phyloP scores from a whole-genome alignment of 2,113 vertebrate genomes.

The Oceanodroma tethys region DNA sequence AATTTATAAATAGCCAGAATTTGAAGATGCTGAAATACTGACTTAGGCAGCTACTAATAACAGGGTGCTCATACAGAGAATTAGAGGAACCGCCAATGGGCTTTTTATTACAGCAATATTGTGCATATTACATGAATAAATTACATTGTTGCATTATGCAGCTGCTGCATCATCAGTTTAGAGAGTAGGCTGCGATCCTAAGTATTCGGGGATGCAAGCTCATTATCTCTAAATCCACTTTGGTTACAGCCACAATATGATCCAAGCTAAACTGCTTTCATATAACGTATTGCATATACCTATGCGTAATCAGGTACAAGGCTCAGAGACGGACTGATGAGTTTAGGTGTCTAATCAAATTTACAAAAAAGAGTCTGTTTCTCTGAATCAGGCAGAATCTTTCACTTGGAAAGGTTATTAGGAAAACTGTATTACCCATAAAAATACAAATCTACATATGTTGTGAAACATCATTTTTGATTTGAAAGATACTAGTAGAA shows the following conservation, averaged over 20 bases:
- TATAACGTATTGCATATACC: slow-evolving; percentile 6
- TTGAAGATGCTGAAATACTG: slow-evolving; percentile 46
- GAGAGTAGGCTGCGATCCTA: slow-evolving; percentile 16
- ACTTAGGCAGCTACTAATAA: slow-evolving; percentile 50
- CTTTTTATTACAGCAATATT: slow-evolving; percentile 55
- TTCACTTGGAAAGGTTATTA: slow-evolving; percentile 58
- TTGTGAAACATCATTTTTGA: slow-evolving; percentile 25
- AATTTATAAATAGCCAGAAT: slow-evolving; percentile 23
- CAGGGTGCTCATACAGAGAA: slow-evolving; percentile 39
- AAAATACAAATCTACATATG: slow-evolving; percentile 55
- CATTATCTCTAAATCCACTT: slow-evolving; percentile 68
- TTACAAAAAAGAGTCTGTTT: slow-evolving; percentile 18
- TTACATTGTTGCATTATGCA: slow-evolving; percentile 56
- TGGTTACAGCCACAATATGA: slow-evolving; percentile 47
- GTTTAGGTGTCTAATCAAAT: slow-evolving; percentile 59
- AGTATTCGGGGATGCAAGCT: slow-evolving; percentile 54
- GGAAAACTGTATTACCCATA: slow-evolving; percentile 48
- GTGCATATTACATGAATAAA: slow-evolving; percentile 63
- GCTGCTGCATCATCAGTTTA: slow-evolving; percentile 61
- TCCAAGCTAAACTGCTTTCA: slow-evolving; percentile 39
- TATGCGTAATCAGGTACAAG: slow-evolving; percentile 37
- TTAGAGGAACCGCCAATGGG: slow-evolving; percentile 54
- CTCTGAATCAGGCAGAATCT: slow-evolving; percentile 29
- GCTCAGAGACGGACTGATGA: slow-evolving; percentile 28
- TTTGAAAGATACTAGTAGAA: neutral